Conservation (phyloP, 2,797 vertebrate species). For the Ambastaia sidthimunki region DNA sequence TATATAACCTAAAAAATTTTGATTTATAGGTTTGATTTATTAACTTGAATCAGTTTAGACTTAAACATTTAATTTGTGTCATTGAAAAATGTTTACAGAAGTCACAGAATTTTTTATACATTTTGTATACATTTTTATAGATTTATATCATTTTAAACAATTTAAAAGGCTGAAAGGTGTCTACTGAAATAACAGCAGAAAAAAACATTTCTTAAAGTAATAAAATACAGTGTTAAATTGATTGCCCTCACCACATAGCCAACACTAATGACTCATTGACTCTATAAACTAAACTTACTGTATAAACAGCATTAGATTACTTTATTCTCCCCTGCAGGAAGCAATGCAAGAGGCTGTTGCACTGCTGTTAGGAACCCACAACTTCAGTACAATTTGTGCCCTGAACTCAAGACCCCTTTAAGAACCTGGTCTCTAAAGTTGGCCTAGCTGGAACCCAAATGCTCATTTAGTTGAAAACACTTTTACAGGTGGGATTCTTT, state of each 20-base stretch:
- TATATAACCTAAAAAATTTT: too few relatives aligned
- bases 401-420: constrained; percentile 66
- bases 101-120: too few relatives aligned
- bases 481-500: constrained; percentile 72
- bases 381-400: constrained; percentile 91
- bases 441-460: constrained; percentile 67
- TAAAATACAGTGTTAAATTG: background rate
- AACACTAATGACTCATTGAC: too few relatives aligned
- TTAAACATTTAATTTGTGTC: too few relatives aligned
- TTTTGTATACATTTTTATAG: too few relatives aligned
- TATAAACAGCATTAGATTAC: too few relatives aligned
- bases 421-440: constrained; percentile 71
- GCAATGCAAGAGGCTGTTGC: constrained; percentile 80
- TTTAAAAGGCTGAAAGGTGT: too few relatives aligned
- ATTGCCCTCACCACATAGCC: constrained; percentile 63
- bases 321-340: too few relatives aligned
- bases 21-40: too few relatives aligned
- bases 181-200: background rate
- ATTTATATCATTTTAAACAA: too few relatives aligned
- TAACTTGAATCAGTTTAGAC: too few relatives aligned
- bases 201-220: background rate
- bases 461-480: constrained; percentile 70
- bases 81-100: too few relatives aligned
- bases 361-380: constrained; percentile 83
- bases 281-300: constrained; percentile 12